Conservation (phyloP, 1,140 invertebrate genomes). For the Drosophila hydei region DNA sequence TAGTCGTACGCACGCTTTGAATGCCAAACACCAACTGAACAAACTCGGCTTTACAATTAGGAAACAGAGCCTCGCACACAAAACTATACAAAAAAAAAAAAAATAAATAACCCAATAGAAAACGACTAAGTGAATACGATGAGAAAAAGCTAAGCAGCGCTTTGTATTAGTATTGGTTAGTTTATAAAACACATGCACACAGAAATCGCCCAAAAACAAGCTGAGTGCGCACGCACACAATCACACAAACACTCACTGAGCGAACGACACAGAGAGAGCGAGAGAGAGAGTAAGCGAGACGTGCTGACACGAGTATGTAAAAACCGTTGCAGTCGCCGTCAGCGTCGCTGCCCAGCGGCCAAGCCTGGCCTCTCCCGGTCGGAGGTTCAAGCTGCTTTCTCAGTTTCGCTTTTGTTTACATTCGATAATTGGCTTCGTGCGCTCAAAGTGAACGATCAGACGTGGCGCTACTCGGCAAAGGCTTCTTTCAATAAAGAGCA, state of each 20-base stretch:
- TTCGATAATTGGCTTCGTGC: constrained; percentile 43
- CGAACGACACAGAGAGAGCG: constrained; percentile 15
- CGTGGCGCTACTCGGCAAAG: constrained; percentile 3
- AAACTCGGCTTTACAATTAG: constrained; percentile 61
- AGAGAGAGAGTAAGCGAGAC: constrained; percentile 11
- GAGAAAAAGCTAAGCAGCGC: constrained; percentile 15
- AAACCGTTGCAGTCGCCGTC: constrained; percentile 17
- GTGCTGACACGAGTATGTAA: constrained; percentile 33
- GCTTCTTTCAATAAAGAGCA: constrained; percentile 26
- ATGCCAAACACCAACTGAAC: constrained; percentile 80
- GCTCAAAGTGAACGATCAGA: constrained; percentile 55
- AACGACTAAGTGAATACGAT: constrained; percentile 53
- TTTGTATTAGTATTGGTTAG: constrained; percentile 49
- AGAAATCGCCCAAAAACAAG: constrained; percentile 49
- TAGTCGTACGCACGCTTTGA: constrained; percentile 66
- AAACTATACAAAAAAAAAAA: constrained; percentile 5
- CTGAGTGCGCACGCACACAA: constrained; percentile 24
- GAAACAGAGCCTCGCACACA: constrained; percentile 66
- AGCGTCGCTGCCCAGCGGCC: constrained; percentile 11
- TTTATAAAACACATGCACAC: constrained; percentile 40
- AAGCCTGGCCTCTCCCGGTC: constrained; percentile 44
- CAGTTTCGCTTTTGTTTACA: constrained; percentile 31
- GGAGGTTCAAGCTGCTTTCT: constrained; percentile 64
- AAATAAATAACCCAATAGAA: constrained; percentile 54
- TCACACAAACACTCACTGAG: background rate